These are phyloP conservation scores for Stegodyphus dumicola DNA, from an alignment of 1,140 invertebrate species.

Conservation along the genomic window DNA sequence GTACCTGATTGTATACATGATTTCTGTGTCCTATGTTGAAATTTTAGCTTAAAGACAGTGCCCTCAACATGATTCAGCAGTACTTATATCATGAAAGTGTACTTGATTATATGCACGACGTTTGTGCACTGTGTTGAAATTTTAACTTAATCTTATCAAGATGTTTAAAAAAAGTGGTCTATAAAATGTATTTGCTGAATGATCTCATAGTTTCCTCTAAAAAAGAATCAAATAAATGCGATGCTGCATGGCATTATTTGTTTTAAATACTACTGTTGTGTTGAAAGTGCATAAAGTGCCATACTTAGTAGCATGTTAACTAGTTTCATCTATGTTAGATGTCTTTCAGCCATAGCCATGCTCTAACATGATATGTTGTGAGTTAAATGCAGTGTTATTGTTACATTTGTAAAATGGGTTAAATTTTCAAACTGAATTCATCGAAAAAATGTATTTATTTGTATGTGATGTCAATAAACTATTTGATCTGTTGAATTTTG, in stretches of 20 bases:
- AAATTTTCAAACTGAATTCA: conserved; percentile 43
- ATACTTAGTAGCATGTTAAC: conserved; percentile 48
- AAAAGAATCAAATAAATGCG: not conserved
- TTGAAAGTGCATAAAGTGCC: conserved; percentile 39
- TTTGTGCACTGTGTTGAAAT: not conserved
- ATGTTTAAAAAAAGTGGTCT: not conserved
- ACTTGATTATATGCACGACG: too few species aligned
- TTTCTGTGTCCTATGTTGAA: too few species aligned
- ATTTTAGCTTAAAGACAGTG: too few species aligned
- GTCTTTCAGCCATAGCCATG: conserved; percentile 52
- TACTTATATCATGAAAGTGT: too few species aligned
- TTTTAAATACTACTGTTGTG: conserved; percentile 46
- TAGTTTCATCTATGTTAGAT: conserved; percentile 58
- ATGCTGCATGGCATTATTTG: conserved; percentile 6
- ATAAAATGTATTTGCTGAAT: conserved; percentile 20
- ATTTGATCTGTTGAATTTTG: conserved; percentile 49
- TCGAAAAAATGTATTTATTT: conserved; percentile 42
- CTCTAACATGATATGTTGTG: conserved; percentile 56
- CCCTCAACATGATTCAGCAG: too few species aligned
- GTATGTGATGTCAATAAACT: conserved; percentile 55
- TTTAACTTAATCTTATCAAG: conserved; percentile 14
- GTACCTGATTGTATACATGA: too few species aligned
- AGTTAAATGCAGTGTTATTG: conserved; percentile 47
- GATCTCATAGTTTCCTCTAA: conserved; percentile 9
- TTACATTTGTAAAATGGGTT: conserved; percentile 53